Evolutionary conservation across 2,888 invertebrate genomes (phyloP).

Genomic region (Caenorhabditis uteleia): DNA sequence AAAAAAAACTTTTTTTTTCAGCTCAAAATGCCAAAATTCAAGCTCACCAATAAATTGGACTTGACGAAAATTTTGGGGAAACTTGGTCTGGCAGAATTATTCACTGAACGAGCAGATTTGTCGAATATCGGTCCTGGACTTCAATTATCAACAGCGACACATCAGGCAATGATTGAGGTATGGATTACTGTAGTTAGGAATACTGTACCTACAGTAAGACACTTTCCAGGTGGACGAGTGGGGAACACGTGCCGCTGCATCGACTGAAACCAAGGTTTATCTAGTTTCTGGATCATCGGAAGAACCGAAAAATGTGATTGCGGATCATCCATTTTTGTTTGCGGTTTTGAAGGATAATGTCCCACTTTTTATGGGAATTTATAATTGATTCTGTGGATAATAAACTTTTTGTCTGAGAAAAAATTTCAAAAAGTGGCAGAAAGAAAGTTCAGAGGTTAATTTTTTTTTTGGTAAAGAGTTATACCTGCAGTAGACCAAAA

Average conservation of each 20-base stretch:
- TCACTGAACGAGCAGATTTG: slow-evolving; percentile 30
- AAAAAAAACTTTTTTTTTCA: slow-evolving; percentile 9
- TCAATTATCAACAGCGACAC: slow-evolving; percentile 51
- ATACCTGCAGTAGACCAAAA: no score
- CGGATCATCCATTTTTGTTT: slow-evolving; percentile 57
- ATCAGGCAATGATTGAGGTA: slow-evolving; percentile 61
- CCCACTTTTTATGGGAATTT: slow-evolving; percentile 37
- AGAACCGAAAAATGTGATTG: slow-evolving; percentile 29
- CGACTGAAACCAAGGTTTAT: slow-evolving; percentile 42
- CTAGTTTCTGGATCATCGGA: slow-evolving; percentile 1
- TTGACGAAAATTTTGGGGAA: slow-evolving; percentile 20
- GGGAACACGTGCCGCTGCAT: slow-evolving; percentile 58
- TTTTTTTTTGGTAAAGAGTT: no score
- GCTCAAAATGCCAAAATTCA: slow-evolving; percentile 41
- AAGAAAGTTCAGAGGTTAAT: no score
- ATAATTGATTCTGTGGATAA: slow-evolving; percentile 14
- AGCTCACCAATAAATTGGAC: slow-evolving; percentile 23
- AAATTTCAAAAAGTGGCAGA: no score
- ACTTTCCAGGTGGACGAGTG: slow-evolving; percentile 55
- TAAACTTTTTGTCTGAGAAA: no score
- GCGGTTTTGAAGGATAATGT: slow-evolving; percentile 31
- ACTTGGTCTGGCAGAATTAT: slow-evolving; percentile 30
- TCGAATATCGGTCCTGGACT: slow-evolving; percentile 42
- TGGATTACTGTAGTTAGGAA: no score
- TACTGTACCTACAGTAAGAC: no score